phyloP scores from a whole-genome alignment of 2,113 vertebrate species.

The Corythornis madagascariensis region DNA sequence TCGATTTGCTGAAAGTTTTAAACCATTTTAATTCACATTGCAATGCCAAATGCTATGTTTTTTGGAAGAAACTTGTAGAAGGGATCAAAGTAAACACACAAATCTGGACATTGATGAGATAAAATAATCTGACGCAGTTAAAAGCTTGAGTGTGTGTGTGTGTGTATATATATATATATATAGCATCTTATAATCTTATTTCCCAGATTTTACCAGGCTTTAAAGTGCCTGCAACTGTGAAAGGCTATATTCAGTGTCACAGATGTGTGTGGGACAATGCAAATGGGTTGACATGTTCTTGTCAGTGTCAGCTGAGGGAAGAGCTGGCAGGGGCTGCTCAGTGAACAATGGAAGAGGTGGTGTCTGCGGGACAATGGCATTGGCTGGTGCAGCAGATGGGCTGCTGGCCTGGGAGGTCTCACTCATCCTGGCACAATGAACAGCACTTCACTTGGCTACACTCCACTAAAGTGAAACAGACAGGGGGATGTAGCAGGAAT shows the following conservation, averaged over 20 bases:
- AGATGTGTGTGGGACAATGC: constrained; percentile 45
- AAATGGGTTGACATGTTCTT: constrained; percentile 42
- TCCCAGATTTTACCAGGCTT: constrained; percentile 1
- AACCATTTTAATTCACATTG: not conserved
- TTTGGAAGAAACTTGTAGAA: not conserved
- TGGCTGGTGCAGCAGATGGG: constrained; percentile 64
- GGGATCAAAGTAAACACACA: not conserved
- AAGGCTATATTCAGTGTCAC: constrained; percentile 48
- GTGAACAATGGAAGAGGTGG: constrained; percentile 66
- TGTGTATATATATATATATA: no score
- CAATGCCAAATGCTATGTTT: not conserved
- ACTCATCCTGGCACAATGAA: constrained; percentile 49
- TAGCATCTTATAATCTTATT: not conserved
- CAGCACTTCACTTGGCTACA: constrained; percentile 7
- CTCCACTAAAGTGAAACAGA: constrained; percentile 1
- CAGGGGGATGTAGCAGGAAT: not conserved
- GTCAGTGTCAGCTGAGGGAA: constrained; percentile 60
- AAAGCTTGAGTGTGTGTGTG: not conserved
- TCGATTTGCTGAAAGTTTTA: not conserved
- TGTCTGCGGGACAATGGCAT: constrained; percentile 50
- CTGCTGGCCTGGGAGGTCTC: constrained; percentile 52
- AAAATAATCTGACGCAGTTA: not conserved
- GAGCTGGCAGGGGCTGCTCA: constrained; percentile 16
- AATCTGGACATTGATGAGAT: not conserved
- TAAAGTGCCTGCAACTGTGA: constrained; percentile 13